Conservation (phyloP, 2,888 invertebrate genomes). For the Philereme vetulata region DNA sequence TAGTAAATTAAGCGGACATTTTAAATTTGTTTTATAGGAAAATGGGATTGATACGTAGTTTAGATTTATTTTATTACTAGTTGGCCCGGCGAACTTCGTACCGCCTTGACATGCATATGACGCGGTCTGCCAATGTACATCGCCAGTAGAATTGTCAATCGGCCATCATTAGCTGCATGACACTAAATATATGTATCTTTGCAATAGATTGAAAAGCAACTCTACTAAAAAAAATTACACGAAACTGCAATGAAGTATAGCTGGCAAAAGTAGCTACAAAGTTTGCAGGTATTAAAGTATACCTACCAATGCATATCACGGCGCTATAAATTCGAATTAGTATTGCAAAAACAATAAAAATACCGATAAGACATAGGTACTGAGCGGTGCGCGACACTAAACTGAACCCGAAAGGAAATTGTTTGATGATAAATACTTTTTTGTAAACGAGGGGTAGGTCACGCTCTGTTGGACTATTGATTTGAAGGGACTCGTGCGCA, state of each 20-base stretch:
- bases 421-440: conserved; percentile 23
- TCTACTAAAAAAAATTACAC: background rate
- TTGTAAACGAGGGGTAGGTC: conserved; percentile 46
- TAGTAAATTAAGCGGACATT: no score
- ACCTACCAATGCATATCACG: conserved; percentile 79
- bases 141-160: no score
- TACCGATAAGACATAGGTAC: conserved; percentile 60
- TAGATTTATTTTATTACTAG: background rate
- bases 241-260: background rate
- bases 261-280: conserved; percentile 15
- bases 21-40: no score
- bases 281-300: conserved; percentile 29
- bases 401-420: conserved; percentile 41
- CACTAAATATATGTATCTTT: no score
- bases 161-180: no score
- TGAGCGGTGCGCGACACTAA: conserved; percentile 51
- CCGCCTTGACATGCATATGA: no score
- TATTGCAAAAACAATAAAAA: conserved; percentile 76
- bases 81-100: no score
- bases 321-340: conserved; percentile 68
- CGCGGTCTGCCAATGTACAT: no score
- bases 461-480: conserved; percentile 65
- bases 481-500: conserved; percentile 70
- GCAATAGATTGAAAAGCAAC: no score
- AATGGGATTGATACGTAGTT: background rate